Evolutionary conservation across 2,113 vertebrate genomes (phyloP), one percentile per base, ranked within the genome.

Genomic region (Spermophilus dauricus): DNA sequence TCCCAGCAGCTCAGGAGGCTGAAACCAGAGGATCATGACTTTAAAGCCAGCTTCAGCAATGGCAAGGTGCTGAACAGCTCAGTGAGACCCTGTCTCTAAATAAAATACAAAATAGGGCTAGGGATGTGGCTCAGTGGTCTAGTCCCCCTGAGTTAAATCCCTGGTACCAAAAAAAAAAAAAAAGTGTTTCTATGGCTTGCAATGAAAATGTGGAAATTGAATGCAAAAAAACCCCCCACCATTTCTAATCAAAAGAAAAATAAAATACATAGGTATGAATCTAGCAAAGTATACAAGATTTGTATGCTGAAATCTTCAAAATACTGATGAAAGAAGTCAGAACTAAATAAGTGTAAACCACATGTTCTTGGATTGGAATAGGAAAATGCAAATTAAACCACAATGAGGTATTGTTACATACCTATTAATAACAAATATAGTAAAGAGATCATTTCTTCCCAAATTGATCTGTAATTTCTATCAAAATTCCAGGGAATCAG

Each of bases 391-490:
- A 45, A 45, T 45, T 45, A 45, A 45, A 45, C 45, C 45, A 8
- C 45, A 45, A 45, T 45, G 8, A 45, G 45, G 7, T 45, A 45
- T 45, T 45, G 9, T 45, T 45, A 45, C 42, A 45, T 45, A 45
- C 45, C 45, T 45, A 45, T 45, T 45, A 45, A 45, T 45, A 78
- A 11, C 85, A 42, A 45, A 24, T 53, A 70, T 39, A 86, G 37
- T 80, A 42, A 93, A 70, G 82, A 82, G 81, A 37, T 61, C 34
- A 89, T 51, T 82, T 94, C 58, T 84, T 88, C 42, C 53, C 70
- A 94, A 56, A 88, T 4, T 77, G 42, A 37, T 56, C 63, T 78
- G 32, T 24, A 92, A 48, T 78, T 82, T 77, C 84, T 70, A 84
- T 83, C 16, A 76, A 86, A 51, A 51, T 51, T 51, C 48, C 48